A percentile compares a stretch with the other conserved stretches of the same genome.
Evolutionary conservation across 2,113 vertebrate genomes (phyloP).

Genomic region (Pluvialis apricaria): DNA sequence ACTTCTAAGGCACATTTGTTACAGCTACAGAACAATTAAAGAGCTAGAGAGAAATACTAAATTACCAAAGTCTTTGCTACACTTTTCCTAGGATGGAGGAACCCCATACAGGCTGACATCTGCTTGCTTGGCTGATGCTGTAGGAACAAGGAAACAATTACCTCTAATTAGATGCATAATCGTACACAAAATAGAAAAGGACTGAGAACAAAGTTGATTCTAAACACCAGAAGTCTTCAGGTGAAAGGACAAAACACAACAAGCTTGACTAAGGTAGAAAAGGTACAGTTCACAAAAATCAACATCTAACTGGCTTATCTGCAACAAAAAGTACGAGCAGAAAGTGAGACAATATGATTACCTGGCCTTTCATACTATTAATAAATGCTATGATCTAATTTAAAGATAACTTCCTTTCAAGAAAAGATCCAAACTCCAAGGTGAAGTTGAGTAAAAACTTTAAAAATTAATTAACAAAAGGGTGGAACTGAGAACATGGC

Average conservation of each 20-base stretch:
- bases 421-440: not conserved
- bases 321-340: not conserved
- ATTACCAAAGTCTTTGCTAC: not conserved
- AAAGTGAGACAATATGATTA: not conserved
- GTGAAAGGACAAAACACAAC: not conserved
- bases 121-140: not conserved
- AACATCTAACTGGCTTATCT: not conserved
- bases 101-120: not conserved
- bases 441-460: not conserved
- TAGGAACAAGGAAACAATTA: conserved; percentile 19
- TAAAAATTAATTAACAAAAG: not conserved
- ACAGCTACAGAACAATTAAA: not conserved
- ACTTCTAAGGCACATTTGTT: not conserved
- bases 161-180: not conserved
- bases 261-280: not conserved
- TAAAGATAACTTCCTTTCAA: not conserved
- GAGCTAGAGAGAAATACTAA: not conserved
- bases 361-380: not conserved
- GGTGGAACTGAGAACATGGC: not conserved
- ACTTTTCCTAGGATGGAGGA: not conserved
- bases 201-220: not conserved
- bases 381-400: not conserved
- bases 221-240: conserved; percentile 1
- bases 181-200: not conserved
- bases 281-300: not conserved